Percentiles rank a stretch among this genome's conserved stretches.
These are phyloP conservation scores for Caprella mutica DNA, from an alignment of 2,888 invertebrate genomes.

Conservation along the genomic window DNA sequence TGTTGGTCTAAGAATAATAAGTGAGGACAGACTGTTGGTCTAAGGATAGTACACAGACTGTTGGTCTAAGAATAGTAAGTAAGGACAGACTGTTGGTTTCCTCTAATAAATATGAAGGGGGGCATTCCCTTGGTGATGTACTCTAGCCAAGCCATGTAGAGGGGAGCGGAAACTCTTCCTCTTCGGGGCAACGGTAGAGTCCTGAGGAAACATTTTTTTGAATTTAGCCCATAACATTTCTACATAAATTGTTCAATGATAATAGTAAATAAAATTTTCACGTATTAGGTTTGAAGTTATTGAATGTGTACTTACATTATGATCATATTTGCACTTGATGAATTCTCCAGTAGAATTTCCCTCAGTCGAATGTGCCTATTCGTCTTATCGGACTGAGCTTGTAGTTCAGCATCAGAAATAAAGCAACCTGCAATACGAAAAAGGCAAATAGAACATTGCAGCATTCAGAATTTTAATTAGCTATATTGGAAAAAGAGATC, in stretches of 20 bases:
- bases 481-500: background rate
- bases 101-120: conserved; percentile 72
- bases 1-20: background rate
- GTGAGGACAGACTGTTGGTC: background rate
- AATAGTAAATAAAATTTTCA: too few species aligned
- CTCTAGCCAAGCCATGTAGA: conserved; percentile 96
- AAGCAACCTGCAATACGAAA: conserved; percentile 6
- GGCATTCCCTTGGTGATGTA: conserved; percentile 76
- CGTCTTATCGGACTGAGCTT: conserved; percentile 72
- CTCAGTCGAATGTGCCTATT: conserved; percentile 78
- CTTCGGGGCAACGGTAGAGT: conserved; percentile 91
- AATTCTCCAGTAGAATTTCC: conserved; percentile 71
- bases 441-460: too few species aligned
- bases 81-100: conserved; percentile 76
- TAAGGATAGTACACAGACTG: background rate
- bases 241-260: too few species aligned
- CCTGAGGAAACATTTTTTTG: too few species aligned
- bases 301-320: conserved; percentile 79
- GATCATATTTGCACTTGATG: conserved; percentile 68
- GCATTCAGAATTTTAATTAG: too few species aligned
- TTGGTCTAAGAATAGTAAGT: conserved; percentile 70
- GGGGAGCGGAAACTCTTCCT: conserved; percentile 73
- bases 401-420: conserved; percentile 48
- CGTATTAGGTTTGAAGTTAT: too few species aligned
- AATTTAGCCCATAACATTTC: too few species aligned